Evolutionary conservation across 1,140 invertebrate species (phyloP).

Genomic region (Ruditapes philippinarum): DNA sequence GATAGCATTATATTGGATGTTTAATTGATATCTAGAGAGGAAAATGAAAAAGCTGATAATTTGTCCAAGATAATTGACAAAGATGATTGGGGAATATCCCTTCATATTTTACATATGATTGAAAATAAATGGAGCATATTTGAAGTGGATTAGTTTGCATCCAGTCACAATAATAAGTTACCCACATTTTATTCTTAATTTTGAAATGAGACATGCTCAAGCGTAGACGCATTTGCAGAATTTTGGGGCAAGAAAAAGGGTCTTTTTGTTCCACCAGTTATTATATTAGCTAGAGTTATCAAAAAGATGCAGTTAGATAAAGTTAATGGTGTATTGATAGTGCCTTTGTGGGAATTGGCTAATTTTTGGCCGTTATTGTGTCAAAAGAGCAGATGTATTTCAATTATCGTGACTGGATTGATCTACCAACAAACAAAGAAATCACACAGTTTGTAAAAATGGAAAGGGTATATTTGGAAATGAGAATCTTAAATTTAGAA

Average conservation of each 20-base stretch:
- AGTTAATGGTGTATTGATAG: background rate
- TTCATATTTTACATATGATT: background rate
- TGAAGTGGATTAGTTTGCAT: slow-evolving; percentile 32
- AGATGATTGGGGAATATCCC: slow-evolving; percentile 59
- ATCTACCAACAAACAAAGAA: slow-evolving; percentile 30
- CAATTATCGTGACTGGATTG: background rate
- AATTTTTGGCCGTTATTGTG: slow-evolving; percentile 38
- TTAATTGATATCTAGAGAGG: slow-evolving; percentile 36
- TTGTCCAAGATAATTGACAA: slow-evolving; percentile 22
- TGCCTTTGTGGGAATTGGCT: slow-evolving; percentile 3
- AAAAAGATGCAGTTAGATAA: background rate
- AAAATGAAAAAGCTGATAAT: slow-evolving; percentile 59
- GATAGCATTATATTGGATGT: background rate
- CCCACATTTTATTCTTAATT: slow-evolving; percentile 7
- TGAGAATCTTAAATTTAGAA: slow-evolving; percentile 16
- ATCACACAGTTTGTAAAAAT: slow-evolving; percentile 10
- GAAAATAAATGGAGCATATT: slow-evolving; percentile 7
- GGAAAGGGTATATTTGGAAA: slow-evolving; percentile 31
- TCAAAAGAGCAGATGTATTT: background rate
- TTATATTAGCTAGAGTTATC: background rate
- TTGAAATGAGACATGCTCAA: background rate
- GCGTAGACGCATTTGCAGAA: slow-evolving; percentile 7
- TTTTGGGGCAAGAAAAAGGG: background rate
- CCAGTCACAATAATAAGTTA: background rate
- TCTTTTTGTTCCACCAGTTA: slow-evolving; percentile 29